These are phyloP conservation scores for Morpho achilles DNA, from an alignment of 2,888 invertebrate species.

Conservation along the genomic window DNA sequence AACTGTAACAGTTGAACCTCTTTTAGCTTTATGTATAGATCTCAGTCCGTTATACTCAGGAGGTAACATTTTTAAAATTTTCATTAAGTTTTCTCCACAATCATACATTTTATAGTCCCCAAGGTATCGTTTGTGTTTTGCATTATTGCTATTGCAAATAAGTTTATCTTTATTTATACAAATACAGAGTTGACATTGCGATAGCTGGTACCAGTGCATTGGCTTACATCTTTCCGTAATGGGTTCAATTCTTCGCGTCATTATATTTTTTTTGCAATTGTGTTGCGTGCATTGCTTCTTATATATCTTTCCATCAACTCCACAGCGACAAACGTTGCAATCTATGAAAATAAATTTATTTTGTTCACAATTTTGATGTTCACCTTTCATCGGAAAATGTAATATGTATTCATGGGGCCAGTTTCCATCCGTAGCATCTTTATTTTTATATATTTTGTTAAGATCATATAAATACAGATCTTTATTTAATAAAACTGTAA, in stretches of 20 bases:
- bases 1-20: conserved; percentile 12
- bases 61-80: conserved; percentile 19
- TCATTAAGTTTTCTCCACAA: conserved; percentile 40
- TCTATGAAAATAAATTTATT: conserved; percentile 41
- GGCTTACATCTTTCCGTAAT: conserved; percentile 44
- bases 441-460: conserved; percentile 39
- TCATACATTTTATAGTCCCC: conserved; percentile 44
- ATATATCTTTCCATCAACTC: conserved; percentile 40
- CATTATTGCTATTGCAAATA: conserved; percentile 46
- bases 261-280: conserved; percentile 31
- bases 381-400: conserved; percentile 12
- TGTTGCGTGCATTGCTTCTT: conserved; percentile 50
- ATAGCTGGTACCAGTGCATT: conserved; percentile 54
- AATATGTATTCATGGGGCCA: conserved; percentile 44
- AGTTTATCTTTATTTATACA: conserved; percentile 51
- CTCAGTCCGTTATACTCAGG: conserved; percentile 17
- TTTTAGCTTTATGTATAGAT: conserved; percentile 5
- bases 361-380: conserved; percentile 39
- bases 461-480: conserved; percentile 36
- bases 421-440: conserved; percentile 36
- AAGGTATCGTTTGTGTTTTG: conserved; percentile 33
- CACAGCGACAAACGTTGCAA: conserved; percentile 58
- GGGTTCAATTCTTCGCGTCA: conserved; percentile 23
- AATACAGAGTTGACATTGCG: conserved; percentile 57
- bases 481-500: not conserved